phyloP scores from a whole-genome alignment of 2,113 vertebrate species.

The Oryctolagus cuniculus region DNA sequence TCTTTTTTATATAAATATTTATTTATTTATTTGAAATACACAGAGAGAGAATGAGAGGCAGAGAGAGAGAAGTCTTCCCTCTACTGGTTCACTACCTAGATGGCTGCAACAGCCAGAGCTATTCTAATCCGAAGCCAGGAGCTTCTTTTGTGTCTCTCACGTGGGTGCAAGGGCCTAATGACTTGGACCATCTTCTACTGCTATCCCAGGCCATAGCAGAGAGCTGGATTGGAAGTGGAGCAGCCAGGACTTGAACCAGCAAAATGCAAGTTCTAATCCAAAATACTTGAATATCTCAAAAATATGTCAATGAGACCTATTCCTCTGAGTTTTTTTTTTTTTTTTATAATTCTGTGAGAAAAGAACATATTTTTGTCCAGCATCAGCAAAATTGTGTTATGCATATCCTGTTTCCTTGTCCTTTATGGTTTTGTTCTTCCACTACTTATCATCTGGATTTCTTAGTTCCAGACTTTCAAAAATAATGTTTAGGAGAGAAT shows the following conservation, averaged over 20 bases:
- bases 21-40: too few species aligned
- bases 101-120: too few species aligned
- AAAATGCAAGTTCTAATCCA: neutral
- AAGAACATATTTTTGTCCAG: neutral
- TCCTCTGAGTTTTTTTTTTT: neutral
- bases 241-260: too few species aligned
- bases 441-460: neutral
- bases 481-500: neutral
- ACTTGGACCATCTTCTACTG: too few species aligned
- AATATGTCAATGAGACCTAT: neutral
- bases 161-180: too few species aligned
- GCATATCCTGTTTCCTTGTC: neutral
- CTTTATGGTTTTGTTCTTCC: neutral
- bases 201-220: too few species aligned
- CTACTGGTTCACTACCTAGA: too few species aligned
- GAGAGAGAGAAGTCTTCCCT: too few species aligned
- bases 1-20: neutral
- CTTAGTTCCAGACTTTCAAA: neutral
- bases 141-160: too few species aligned
- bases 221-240: too few species aligned
- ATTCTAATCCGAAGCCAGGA: too few species aligned
- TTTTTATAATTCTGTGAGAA: neutral
- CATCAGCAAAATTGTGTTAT: neutral
- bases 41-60: too few species aligned
- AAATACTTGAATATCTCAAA: conserved; percentile 47